Evolutionary conservation across 2,797 vertebrate species (phyloP).

Genomic region (Syndactyla subalaris): DNA sequence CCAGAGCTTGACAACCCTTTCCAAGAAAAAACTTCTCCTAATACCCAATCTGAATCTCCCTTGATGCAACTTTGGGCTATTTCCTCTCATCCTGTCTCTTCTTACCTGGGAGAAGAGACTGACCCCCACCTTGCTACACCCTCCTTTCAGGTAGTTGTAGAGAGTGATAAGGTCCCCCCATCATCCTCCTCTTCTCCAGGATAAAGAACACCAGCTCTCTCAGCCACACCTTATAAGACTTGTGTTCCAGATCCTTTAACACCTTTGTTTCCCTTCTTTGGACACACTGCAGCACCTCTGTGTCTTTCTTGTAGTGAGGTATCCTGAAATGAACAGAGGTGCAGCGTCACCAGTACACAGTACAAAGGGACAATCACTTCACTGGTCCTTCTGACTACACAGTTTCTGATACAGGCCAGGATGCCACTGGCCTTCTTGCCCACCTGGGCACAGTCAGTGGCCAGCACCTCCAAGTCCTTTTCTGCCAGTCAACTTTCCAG

Average conservation of each 20-base stretch:
- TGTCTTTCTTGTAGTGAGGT: neutral
- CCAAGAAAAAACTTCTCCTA: neutral
- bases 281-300: fast-evolving
- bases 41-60: neutral
- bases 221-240: neutral
- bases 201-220: neutral
- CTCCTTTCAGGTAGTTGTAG: neutral
- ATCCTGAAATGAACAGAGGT: neutral
- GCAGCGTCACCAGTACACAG: neutral
- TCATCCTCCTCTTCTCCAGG: neutral
- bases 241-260: neutral
- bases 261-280: neutral
- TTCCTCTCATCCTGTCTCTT: neutral
- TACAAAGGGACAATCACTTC: neutral
- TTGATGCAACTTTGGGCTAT: neutral
- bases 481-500: neutral
- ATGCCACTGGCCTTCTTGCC: neutral
- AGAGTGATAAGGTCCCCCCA: neutral
- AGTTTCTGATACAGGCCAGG: neutral
- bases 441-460: neutral
- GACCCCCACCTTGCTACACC: neutral
- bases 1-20: neutral
- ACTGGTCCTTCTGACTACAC: neutral
- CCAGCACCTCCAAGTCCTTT: neutral
- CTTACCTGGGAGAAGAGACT: neutral